These are phyloP conservation scores for Ranitomeya variabilis DNA, from an alignment of 2,113 vertebrate genomes.

Conservation along the genomic window DNA sequence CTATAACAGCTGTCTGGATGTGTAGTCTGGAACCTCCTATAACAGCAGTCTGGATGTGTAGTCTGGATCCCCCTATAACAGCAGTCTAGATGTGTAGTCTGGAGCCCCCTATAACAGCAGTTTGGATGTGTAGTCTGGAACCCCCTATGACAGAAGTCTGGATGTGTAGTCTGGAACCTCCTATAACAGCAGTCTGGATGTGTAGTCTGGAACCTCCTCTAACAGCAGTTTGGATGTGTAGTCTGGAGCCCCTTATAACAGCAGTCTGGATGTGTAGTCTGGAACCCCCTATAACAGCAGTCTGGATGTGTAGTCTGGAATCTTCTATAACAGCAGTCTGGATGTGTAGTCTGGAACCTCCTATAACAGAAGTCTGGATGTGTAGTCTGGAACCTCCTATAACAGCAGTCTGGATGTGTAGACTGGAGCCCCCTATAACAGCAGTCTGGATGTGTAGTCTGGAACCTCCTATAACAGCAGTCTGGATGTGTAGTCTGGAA, in stretches of 20 bases:
- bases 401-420: background rate
- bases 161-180: background rate
- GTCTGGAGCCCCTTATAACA: background rate
- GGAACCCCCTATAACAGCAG: background rate
- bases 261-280: background rate
- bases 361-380: background rate
- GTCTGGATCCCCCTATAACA: too few species aligned
- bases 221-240: background rate
- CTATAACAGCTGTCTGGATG: too few species aligned
- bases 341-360: background rate
- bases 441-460: background rate
- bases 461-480: background rate
- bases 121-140: background rate
- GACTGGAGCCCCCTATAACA: background rate
- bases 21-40: too few species aligned
- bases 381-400: background rate
- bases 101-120: too few species aligned
- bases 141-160: background rate
- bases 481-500: background rate
- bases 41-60: too few species aligned
- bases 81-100: too few species aligned
- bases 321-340: background rate
- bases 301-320: background rate
- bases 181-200: background rate
- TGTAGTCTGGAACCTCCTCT: background rate